Conservation (phyloP, 2,797 vertebrate genomes). For the Sebastes elongatus region DNA sequence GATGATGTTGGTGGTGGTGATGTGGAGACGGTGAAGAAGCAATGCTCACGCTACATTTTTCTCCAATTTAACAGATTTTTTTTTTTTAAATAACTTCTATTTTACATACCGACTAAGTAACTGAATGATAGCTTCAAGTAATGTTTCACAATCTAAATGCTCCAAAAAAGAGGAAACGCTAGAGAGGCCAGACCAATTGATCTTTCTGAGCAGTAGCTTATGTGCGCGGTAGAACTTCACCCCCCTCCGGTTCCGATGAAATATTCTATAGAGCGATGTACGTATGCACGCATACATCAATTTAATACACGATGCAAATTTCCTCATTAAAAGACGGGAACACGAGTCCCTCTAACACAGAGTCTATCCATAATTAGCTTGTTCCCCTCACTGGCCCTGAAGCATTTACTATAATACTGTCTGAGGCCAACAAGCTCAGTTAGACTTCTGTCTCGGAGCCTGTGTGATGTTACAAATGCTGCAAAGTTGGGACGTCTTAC, state of each 20-base stretch:
- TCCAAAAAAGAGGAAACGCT: slow-evolving; percentile 39
- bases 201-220: slow-evolving; percentile 43
- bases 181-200: slow-evolving; percentile 36
- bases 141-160: slow-evolving; percentile 38
- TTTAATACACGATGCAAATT: slow-evolving; percentile 96
- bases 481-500: slow-evolving; percentile 22
- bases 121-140: slow-evolving; percentile 20
- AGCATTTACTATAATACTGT: slow-evolving; percentile 70
- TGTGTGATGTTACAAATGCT: slow-evolving; percentile 33
- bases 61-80: neutral
- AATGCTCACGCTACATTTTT: neutral
- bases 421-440: slow-evolving; percentile 66
- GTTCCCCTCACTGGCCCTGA: slow-evolving; percentile 66
- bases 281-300: slow-evolving; percentile 83
- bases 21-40: slow-evolving; percentile 15
- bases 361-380: slow-evolving; percentile 73
- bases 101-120: slow-evolving; percentile 21
- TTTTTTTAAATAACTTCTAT: neutral
- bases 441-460: slow-evolving; percentile 39
- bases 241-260: slow-evolving; percentile 65
- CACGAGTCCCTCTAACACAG: slow-evolving; percentile 67
- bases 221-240: slow-evolving; percentile 64
- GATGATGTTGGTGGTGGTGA: slow-evolving; percentile 53
- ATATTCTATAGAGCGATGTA: slow-evolving; percentile 72
- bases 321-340: slow-evolving; percentile 88